phyloP scores from a whole-genome alignment of 2,888 invertebrate species.

The Laothoe populi region DNA sequence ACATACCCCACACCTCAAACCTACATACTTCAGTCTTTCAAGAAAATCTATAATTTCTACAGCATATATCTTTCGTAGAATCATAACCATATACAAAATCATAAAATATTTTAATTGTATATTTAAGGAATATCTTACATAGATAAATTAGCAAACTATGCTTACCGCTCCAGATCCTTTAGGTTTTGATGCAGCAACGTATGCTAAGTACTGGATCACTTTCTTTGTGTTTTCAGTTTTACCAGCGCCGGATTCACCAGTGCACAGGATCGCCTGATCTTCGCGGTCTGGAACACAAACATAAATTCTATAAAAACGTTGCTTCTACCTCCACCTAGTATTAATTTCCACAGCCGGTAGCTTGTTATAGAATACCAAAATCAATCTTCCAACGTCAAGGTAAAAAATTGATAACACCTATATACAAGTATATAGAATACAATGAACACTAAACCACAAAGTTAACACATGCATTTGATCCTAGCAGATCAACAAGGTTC shows the following conservation, averaged over 20 bases:
- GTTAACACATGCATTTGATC: too few relatives aligned
- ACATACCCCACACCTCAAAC: conserved; percentile 10
- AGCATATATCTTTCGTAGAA: background rate
- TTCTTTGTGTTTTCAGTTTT: conserved; percentile 99
- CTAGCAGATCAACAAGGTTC: too few relatives aligned
- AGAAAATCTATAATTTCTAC: background rate
- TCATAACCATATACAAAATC: too few relatives aligned
- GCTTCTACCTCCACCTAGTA: background rate
- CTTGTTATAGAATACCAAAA: too few relatives aligned
- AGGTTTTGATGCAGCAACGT: conserved; percentile 99
- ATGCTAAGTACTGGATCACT: conserved; percentile 99
- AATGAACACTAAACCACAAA: too few relatives aligned
- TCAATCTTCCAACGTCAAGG: too few relatives aligned
- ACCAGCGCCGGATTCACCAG: conserved; percentile 99
- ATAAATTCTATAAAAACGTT: background rate
- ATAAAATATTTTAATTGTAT: background rate
- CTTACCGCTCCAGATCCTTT: conserved; percentile 95
- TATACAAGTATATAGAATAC: too few relatives aligned
- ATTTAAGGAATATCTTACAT: background rate
- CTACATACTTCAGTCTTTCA: conserved; percentile 20
- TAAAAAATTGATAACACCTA: too few relatives aligned
- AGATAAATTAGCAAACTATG: background rate
- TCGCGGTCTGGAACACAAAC: conserved; percentile 92
- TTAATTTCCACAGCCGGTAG: background rate
- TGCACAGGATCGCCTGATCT: conserved; percentile 99